These are phyloP conservation scores for Podargus strigoides DNA, from an alignment of 2,797 vertebrate genomes.

Conservation along the genomic window DNA sequence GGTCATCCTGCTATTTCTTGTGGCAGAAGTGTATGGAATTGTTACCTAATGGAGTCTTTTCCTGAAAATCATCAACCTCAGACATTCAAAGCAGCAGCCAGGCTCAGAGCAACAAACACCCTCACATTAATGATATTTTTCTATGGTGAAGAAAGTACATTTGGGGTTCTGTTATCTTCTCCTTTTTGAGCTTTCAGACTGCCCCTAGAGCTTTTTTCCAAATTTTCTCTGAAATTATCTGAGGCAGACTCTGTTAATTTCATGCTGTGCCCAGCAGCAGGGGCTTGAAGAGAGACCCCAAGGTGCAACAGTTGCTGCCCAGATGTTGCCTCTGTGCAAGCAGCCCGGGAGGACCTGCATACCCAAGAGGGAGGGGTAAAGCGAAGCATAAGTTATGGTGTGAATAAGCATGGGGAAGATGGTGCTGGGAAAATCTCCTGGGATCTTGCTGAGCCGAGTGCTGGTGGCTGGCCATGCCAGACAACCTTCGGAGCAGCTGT, in stretches of 20 bases:
- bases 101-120: neutral
- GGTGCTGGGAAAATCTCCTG: neutral
- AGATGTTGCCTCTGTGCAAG: neutral
- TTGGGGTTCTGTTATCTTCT: neutral
- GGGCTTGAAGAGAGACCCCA: neutral
- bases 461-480: accelerated
- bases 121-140: neutral
- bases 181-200: neutral
- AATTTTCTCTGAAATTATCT: neutral
- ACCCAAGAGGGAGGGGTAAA: neutral
- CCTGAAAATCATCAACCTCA: neutral
- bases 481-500: neutral
- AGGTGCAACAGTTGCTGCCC: neutral
- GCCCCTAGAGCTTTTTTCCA: neutral
- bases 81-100: neutral
- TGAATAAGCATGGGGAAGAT: neutral
- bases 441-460: neutral
- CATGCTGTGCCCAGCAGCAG: accelerated
- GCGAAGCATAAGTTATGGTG: accelerated
- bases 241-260: neutral
- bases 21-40: neutral
- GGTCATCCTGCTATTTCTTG: neutral
- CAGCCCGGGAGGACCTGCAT: neutral
- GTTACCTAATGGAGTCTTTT: neutral
- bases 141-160: neutral